These are phyloP conservation scores for Sycophaga agraensis DNA, from an alignment of 1,140 invertebrate genomes.

Conservation along the genomic window DNA sequence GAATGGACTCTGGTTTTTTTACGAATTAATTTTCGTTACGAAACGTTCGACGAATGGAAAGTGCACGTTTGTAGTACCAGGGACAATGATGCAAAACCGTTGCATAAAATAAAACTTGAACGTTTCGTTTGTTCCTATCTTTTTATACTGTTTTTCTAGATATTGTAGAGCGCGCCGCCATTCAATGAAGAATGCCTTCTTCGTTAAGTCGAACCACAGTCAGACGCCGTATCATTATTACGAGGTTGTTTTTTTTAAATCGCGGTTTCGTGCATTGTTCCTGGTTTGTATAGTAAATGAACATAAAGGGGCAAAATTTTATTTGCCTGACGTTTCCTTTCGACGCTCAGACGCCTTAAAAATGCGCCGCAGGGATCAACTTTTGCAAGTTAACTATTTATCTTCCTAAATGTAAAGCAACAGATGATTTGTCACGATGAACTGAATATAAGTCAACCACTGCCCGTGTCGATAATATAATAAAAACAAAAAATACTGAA, in stretches of 20 bases:
- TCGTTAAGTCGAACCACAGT: too few relatives aligned
- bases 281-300: conserved; percentile 14
- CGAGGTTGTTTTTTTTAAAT: conserved; percentile 2
- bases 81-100: conserved; percentile 2
- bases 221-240: background rate
- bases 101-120: conserved; percentile 20
- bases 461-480: conserved; percentile 7
- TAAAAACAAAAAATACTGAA: background rate
- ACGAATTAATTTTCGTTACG: conserved; percentile 26
- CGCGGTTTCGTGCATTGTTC: background rate
- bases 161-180: too few relatives aligned
- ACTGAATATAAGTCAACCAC: background rate
- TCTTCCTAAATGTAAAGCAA: conserved; percentile 5
- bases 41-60: conserved; percentile 5
- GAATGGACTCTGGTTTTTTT: conserved; percentile 28
- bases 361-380: conserved; percentile 17
- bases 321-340: conserved; percentile 17
- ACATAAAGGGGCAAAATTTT: background rate
- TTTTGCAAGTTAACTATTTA: conserved; percentile 24
- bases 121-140: conserved; percentile 4
- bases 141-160: too few relatives aligned
- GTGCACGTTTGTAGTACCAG: conserved; percentile 12
- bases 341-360: conserved; percentile 12
- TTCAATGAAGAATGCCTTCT: background rate
- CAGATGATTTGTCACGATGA: conserved; percentile 6